Evolutionary conservation across 1,140 invertebrate species (phyloP).

Genomic region (Drosophila kohkoa): DNA sequence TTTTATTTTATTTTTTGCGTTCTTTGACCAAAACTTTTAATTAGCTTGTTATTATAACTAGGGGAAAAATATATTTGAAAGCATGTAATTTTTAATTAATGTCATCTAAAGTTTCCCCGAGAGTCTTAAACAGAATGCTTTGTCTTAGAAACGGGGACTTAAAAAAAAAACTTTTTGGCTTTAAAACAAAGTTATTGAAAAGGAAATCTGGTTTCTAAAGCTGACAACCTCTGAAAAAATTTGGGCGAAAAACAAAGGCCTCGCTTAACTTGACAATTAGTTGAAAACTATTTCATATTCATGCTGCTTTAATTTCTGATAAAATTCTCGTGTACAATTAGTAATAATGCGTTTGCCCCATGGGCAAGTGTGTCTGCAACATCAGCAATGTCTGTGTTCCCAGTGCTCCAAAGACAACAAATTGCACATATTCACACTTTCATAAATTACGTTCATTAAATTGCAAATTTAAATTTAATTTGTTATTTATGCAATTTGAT

Average conservation of each 20-base stretch:
- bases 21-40: slow-evolving; percentile 75
- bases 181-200: slow-evolving; percentile 48
- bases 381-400: slow-evolving; percentile 1
- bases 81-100: slow-evolving; percentile 70
- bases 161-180: slow-evolving; percentile 11
- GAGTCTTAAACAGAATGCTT: slow-evolving; percentile 43
- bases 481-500: slow-evolving; percentile 81
- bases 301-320: slow-evolving; percentile 3
- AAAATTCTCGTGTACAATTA: slow-evolving; percentile 14
- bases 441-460: slow-evolving; percentile 77
- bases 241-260: not conserved
- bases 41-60: slow-evolving; percentile 73
- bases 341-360: not conserved
- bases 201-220: slow-evolving; percentile 10
- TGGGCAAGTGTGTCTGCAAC: not conserved
- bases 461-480: slow-evolving; percentile 76
- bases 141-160: slow-evolving; percentile 42
- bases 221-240: slow-evolving; percentile 12
- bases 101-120: slow-evolving; percentile 42
- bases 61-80: slow-evolving; percentile 33
- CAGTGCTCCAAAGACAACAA: slow-evolving; percentile 36
- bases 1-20: slow-evolving; percentile 11
- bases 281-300: not conserved
- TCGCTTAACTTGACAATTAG: slow-evolving; percentile 7
- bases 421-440: slow-evolving; percentile 73